These are phyloP conservation scores for Synergus itoensis DNA, from an alignment of 2,888 invertebrate species.

Conservation along the genomic window DNA sequence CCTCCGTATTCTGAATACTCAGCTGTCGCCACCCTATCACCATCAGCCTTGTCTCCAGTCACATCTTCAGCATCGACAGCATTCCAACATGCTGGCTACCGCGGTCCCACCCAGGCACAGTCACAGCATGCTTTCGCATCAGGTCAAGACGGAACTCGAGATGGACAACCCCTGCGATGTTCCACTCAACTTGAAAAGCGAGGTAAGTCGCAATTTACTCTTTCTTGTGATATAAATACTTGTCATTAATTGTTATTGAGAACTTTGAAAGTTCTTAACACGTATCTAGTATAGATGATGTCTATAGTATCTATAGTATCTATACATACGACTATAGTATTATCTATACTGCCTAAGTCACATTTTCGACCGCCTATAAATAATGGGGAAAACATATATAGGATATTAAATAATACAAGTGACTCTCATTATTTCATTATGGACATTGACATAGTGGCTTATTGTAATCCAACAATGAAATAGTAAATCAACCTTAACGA, in stretches of 20 bases:
- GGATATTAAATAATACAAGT: background rate
- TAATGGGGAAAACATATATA: background rate
- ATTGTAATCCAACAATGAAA: slow-evolving; percentile 25
- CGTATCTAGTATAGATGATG: background rate
- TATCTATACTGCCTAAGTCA: background rate
- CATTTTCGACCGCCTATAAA: background rate
- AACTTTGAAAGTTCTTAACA: background rate
- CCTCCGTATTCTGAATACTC: slow-evolving; percentile 78
- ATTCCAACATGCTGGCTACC: slow-evolving; percentile 76
- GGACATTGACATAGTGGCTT: slow-evolving; percentile 11
- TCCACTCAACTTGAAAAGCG: slow-evolving; percentile 77
- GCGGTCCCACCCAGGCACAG: slow-evolving; percentile 75
- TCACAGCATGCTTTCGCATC: slow-evolving; percentile 74
- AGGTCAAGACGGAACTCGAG: slow-evolving; percentile 73
- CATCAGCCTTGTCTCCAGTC: slow-evolving; percentile 73
- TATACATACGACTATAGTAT: too few species aligned
- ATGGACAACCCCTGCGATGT: slow-evolving; percentile 75
- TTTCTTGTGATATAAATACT: too few species aligned
- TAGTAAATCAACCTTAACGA: slow-evolving; percentile 31
- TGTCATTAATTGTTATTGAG: too few species aligned
- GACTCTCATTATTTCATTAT: slow-evolving; percentile 15
- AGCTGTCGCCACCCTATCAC: slow-evolving; percentile 72
- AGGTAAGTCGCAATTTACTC: slow-evolving; percentile 66
- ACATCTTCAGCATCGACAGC: slow-evolving; percentile 69
- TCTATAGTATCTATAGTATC: too few species aligned